Base-by-base conservation (phyloP, 2,888 invertebrate genomes). In the Idaea straminata region DNA sequence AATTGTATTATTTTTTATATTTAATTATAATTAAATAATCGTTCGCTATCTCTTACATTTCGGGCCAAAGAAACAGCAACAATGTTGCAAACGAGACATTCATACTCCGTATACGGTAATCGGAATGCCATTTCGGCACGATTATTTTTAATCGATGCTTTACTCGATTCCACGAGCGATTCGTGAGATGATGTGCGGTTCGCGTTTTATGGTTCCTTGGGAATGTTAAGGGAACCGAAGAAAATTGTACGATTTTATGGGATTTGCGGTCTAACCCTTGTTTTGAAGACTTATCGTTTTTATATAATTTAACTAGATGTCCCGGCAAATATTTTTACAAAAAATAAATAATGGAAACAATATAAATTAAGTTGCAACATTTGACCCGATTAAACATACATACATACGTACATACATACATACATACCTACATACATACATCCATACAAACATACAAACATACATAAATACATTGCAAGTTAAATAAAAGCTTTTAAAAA, bases 111-210 rank as follows among this genome's bases (percentile, higher is more conserved):
- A 79, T 79, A 82, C 74, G 85, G 84, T 67, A 69, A 66, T 74
- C 70, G 77, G 79, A 81, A 82, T 84, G 83, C 74, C 77, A 78
- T 77, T 77, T 75, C 76, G 72, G 69, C 72, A 68, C 72, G 76
- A 78, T 76, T 78, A 74, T 74, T 77, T 76, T 75, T 78, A 77
- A 81, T 79, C 76, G 74, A 72, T 72, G 64, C 68, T 69, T 68
- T 61, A 67, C 65, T 69, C 60, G 68, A 62, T 62, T 60, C 63
- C 34, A 25, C 16, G 34, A 10, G 13, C 59, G 59, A 59, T 59
- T 25, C 59, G 59, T 25, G 59, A 59, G 59, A 59, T 34, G 59
- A 59, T 59, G 16, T 25, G 59, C 15, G 5, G 47, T 47, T 47
- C 47, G 47, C 13, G 47, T 47, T 47, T 47, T 47, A 47, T 47